Conservation (phyloP, 2,888 invertebrate species). For the Agonopterix arenella region DNA sequence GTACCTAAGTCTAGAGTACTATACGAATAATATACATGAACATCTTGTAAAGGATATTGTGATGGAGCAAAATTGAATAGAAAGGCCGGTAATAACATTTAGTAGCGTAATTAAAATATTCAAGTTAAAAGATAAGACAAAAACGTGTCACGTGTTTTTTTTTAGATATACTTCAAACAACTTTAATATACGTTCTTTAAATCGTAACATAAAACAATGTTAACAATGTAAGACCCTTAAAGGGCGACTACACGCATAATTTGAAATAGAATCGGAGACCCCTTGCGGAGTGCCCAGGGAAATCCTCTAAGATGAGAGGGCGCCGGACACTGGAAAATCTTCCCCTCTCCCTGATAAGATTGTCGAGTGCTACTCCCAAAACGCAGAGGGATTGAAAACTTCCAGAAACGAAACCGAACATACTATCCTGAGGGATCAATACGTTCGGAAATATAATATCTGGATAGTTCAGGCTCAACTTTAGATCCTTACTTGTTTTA, state of each 20-base stretch:
- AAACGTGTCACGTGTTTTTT: too few relatives aligned
- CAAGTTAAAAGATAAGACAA: too few relatives aligned
- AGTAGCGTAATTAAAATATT: too few relatives aligned
- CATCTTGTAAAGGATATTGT: too few relatives aligned
- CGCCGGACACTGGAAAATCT: constrained; percentile 71
- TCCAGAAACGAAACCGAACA: constrained; percentile 70
- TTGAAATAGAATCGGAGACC: constrained; percentile 61
- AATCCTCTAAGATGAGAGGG: constrained; percentile 68
- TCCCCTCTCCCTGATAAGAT: constrained; percentile 68
- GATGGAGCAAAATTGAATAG: too few relatives aligned
- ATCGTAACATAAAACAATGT: constrained; percentile 10
- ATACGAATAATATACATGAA: too few relatives aligned
- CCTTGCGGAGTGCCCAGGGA: constrained; percentile 50
- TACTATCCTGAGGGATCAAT: constrained; percentile 69
- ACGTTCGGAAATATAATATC: constrained; percentile 71
- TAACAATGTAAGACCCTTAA: constrained; percentile 49
- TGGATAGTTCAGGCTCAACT: constrained; percentile 54
- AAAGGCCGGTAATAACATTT: too few relatives aligned
- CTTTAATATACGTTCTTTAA: background rate
- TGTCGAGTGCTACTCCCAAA: constrained; percentile 74
- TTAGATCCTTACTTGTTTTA: constrained; percentile 26
- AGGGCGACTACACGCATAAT: constrained; percentile 59
- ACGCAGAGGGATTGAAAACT: constrained; percentile 74
- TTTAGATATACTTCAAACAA: too few relatives aligned
- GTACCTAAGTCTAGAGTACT: too few relatives aligned